These are phyloP conservation scores for Actias luna DNA, from an alignment of 2,888 invertebrate genomes.

Conservation along the genomic window DNA sequence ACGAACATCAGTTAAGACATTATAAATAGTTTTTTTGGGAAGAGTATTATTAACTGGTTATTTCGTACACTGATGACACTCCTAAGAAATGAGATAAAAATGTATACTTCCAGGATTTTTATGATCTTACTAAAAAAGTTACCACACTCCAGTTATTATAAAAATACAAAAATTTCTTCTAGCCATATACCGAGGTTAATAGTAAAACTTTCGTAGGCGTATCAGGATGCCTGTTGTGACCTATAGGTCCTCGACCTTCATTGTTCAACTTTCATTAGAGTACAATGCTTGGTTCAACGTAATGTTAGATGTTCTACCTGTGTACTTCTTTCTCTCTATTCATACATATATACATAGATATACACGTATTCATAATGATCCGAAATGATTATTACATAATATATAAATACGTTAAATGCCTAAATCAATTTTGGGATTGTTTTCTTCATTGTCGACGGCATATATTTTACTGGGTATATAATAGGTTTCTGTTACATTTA, in stretches of 20 bases:
- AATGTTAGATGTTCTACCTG: constrained; percentile 36
- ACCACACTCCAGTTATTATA: not conserved
- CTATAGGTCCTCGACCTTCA: constrained; percentile 74
- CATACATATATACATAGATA: not conserved
- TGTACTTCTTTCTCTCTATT: constrained; percentile 18
- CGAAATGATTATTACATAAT: no score
- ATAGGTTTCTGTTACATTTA: not conserved
- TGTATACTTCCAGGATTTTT: not conserved
- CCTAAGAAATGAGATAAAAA: not conserved
- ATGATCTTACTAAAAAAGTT: not conserved
- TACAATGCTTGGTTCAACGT: constrained; percentile 56
- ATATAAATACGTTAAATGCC: not conserved
- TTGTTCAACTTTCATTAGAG: constrained; percentile 72
- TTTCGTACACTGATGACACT: not conserved
- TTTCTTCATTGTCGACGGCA: not conserved
- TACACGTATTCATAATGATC: not conserved
- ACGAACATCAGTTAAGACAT: not conserved
- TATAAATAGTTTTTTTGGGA: not conserved
- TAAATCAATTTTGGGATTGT: not conserved
- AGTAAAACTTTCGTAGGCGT: constrained; percentile 20
- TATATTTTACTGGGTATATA: not conserved
- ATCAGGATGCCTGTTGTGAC: constrained; percentile 60
- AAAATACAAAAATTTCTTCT: not conserved
- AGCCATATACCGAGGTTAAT: constrained; percentile 6
- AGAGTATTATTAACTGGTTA: not conserved